Conservation (phyloP, 2,888 invertebrate genomes). For the Eupithecia dodoneata region DNA sequence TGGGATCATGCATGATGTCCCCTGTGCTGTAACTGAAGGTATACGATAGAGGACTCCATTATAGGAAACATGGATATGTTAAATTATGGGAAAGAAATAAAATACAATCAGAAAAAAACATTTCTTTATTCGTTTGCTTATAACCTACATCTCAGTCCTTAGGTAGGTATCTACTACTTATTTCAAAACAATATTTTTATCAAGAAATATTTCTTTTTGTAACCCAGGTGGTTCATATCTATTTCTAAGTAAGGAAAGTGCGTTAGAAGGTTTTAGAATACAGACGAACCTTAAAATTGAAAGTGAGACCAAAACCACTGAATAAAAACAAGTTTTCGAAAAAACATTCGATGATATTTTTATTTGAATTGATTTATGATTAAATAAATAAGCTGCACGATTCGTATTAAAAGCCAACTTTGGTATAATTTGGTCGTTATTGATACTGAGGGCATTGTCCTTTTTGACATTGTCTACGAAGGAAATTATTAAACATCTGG, state of each 20-base stretch:
- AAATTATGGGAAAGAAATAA: background rate
- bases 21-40: background rate
- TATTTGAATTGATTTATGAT: slow-evolving; percentile 17
- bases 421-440: slow-evolving; percentile 17
- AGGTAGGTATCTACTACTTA: background rate
- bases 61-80: background rate
- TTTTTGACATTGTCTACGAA: slow-evolving; percentile 20
- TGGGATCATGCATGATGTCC: background rate
- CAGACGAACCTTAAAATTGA: background rate
- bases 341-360: background rate
- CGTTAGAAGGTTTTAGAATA: background rate
- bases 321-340: slow-evolving; percentile 1
- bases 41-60: background rate
- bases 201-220: no score
- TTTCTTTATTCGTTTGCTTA: no score
- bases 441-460: slow-evolving; percentile 7
- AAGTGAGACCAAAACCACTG: background rate
- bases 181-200: background rate
- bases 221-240: no score
- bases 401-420: slow-evolving; percentile 17
- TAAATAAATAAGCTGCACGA: slow-evolving; percentile 20
- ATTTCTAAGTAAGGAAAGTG: background rate
- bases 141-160: background rate
- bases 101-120: background rate
- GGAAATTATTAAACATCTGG: background rate